A percentile compares a stretch with the other conserved stretches of the same genome.
phyloP scores from a whole-genome alignment of 2,113 vertebrate species.

The Mustelus asterias region DNA sequence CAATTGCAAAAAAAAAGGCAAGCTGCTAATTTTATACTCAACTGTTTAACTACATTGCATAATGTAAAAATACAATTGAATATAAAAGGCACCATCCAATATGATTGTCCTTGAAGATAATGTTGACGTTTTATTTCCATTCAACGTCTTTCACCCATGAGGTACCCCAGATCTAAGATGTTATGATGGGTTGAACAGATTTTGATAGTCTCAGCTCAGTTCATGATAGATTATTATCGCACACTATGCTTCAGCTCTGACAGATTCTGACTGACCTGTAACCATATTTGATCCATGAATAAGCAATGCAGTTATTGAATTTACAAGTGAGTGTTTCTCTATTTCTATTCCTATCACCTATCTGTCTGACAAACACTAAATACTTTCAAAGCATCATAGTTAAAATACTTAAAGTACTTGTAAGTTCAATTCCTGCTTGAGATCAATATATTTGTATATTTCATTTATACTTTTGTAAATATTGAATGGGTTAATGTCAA shows the following conservation, averaged over 20 bases:
- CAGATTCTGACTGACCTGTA: background rate
- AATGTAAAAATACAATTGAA: slow-evolving; percentile 9
- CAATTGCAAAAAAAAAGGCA: background rate
- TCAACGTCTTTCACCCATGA: background rate
- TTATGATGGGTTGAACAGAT: background rate
- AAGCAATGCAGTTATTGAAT: background rate
- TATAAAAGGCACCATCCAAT: slow-evolving; percentile 14
- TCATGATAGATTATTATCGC: background rate
- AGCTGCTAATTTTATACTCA: slow-evolving; percentile 19
- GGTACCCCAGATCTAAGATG: background rate
- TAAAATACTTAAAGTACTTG: background rate
- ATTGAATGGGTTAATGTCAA: background rate
- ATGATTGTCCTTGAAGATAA: background rate
- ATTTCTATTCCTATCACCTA: background rate
- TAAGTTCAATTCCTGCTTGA: background rate
- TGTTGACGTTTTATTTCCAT: background rate
- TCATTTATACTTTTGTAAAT: background rate
- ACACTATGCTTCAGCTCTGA: background rate
- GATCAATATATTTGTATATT: background rate
- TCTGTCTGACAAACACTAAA: background rate
- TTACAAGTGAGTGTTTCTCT: background rate
- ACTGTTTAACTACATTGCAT: background rate
- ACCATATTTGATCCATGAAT: background rate
- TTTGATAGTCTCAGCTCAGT: slow-evolving; percentile 20
- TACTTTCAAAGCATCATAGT: background rate